Evolutionary conservation across 2,113 vertebrate species (phyloP), one percentile per base, ranked within the genome.

Genomic region (Sorex fumeus): DNA sequence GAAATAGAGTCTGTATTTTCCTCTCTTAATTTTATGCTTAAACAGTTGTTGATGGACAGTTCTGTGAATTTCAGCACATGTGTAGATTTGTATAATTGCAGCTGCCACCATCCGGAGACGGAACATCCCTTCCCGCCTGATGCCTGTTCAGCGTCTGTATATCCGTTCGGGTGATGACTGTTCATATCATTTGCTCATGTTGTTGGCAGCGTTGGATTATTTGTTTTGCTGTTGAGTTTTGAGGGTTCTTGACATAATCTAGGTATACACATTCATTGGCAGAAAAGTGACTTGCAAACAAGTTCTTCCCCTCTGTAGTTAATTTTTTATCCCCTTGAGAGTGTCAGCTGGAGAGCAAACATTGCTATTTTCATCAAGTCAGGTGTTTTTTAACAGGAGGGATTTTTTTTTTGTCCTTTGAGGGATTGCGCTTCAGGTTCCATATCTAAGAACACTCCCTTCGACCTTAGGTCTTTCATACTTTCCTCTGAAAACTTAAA

Each of bases 201-300:
- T 84, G 34, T 83, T 66, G 13, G 45, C 60, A 16, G 69, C 53
- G 36, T 45, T 21, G n/a, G 34, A 74, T 60, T 60, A 60, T 69
- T 57, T 91, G 50, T 70, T 80, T 40, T 40, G 36, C 79, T 91
- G 45, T 74, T 81, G 53, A 86, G 66, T 64, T 72, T 86, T 91
- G 27, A 64, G 71, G 57, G 53, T 79, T 64, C 40, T 79, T 80
- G 79, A 72, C 71, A 30, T 57, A 25, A 36, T 79, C 76, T 80
- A 28, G 66, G 36, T 79, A 72, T 79, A 72, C 12, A 25, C 62
- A 25, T 11, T 36, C 43, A n/a, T 64, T 79, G 75, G 71, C 75
- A 72, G 81, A 85, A 47, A 84, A 23, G 28, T 70, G 30, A 45
- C 45, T 60, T 78, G 36, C 11, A 70, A 79, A 71, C 34, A 87